Base-by-base conservation (phyloP, 2,888 invertebrate species). In the Synanthedon vespiformis region DNA sequence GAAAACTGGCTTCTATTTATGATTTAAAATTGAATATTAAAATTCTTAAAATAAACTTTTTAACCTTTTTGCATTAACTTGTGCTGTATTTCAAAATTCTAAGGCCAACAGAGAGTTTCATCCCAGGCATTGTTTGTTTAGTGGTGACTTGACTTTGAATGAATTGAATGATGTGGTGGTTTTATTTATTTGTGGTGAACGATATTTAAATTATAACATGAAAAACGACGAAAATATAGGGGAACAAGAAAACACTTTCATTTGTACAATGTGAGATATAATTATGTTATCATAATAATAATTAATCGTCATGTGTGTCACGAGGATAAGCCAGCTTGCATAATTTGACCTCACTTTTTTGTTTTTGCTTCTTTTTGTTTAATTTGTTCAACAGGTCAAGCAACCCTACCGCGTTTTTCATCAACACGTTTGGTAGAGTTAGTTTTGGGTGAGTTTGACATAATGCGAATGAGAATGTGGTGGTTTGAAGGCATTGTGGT, bases 301-400 rank as follows among this genome's bases (percentile, higher is more conserved):
- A 4, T 22, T n/a, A 76, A 73, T 68, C 65, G 63, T 74, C 2
- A 16, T 76, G 77, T 74, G 76, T 76, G 76, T 64, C 63, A 62
- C 68, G 74, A 72, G 65, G 71, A 69, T 70, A 40, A 27, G 10
- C 40, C n/a, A 44, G 84, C 85, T 84, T 84, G 78, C 79, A 72
- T 66, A 74, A 68, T 52, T 69, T 72, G 70, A 68, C 67, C 54
- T 64, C 74, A 69, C 67, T 75, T 74, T 68, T 76, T 74, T 77
- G 72, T 74, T 72, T 79, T 79, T 82, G 79, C 77, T 80, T 77
- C 71, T 80, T 86, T 84, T 82, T 82, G 80, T 82, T 83, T 83
- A 81, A 89, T 90, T 90, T 91, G 87, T 91, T 89, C 92, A 91
- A 91, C 89, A 90, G 90, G 89, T 89, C 90, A 90, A 89, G 89